These are phyloP conservation scores for Eupithecia subfuscata DNA, from an alignment of 2,888 invertebrate species.

Conservation along the genomic window DNA sequence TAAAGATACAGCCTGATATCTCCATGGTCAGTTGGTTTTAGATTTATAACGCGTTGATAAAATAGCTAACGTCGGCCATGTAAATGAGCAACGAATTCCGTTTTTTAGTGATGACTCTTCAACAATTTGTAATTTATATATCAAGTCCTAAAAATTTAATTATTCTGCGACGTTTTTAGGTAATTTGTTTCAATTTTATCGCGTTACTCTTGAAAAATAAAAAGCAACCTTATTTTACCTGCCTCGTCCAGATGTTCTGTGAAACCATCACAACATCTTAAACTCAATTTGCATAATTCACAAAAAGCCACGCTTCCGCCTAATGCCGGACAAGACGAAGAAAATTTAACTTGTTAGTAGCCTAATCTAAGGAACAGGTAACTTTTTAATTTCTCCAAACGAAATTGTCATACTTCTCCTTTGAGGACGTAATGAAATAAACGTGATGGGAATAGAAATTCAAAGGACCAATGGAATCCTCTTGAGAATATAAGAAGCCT, in stretches of 20 bases:
- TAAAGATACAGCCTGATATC: slow-evolving; percentile 55
- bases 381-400: slow-evolving; percentile 77
- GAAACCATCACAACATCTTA: slow-evolving; percentile 58
- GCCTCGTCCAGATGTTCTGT: slow-evolving; percentile 49
- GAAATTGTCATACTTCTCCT: slow-evolving; percentile 76
- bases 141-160: slow-evolving; percentile 1
- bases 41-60: slow-evolving; percentile 46
- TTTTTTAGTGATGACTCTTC: slow-evolving; percentile 25
- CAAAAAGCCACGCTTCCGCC: slow-evolving; percentile 56
- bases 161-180: slow-evolving; percentile 10
- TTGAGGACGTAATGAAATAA: slow-evolving; percentile 74
- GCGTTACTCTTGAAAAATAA: slow-evolving; percentile 25
- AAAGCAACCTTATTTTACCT: slow-evolving; percentile 28
- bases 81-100: slow-evolving; percentile 40
- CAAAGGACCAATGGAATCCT: slow-evolving; percentile 47
- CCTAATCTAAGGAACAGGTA: slow-evolving; percentile 73
- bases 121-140: slow-evolving; percentile 11
- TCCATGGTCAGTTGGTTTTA: slow-evolving; percentile 56
- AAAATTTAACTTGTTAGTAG: slow-evolving; percentile 75
- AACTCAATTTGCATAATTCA: slow-evolving; percentile 65
- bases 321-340: slow-evolving; percentile 64
- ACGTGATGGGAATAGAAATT: slow-evolving; percentile 59
- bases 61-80: slow-evolving; percentile 40
- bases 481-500: slow-evolving; percentile 5
- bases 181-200: slow-evolving; percentile 19